Conservation (phyloP, 2,888 invertebrate species). For the Rhyacophila evoluta region DNA sequence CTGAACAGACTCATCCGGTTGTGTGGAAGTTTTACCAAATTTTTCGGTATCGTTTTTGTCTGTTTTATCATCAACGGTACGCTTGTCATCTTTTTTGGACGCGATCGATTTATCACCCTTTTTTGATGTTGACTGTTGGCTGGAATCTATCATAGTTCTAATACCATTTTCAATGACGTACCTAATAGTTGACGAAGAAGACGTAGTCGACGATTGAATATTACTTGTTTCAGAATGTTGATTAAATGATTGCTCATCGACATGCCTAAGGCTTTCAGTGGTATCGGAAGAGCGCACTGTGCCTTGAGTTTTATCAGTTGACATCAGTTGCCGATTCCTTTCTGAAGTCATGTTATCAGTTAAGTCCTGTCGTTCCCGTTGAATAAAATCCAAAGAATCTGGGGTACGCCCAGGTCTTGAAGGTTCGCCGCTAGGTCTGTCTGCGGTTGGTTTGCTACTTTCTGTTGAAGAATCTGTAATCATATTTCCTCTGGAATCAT, state of each 20-base stretch:
- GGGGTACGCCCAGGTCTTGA: neutral
- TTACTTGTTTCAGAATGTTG: neutral
- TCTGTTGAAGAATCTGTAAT: constrained; percentile 16
- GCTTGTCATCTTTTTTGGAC: constrained; percentile 27
- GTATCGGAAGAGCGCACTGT: neutral
- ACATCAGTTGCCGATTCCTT: neutral
- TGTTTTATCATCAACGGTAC: neutral
- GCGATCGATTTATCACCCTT: constrained; percentile 29
- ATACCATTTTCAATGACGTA: constrained; percentile 53
- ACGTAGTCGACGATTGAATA: constrained; percentile 6
- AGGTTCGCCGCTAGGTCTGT: neutral
- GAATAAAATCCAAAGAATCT: constrained; percentile 36
- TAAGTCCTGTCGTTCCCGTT: constrained; percentile 31
- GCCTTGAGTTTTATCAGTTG: constrained; percentile 30
- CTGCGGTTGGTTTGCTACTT: neutral
- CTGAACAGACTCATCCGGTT: neutral
- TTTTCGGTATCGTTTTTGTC: constrained; percentile 26
- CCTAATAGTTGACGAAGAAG: constrained; percentile 11
- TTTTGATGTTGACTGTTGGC: constrained; percentile 23
- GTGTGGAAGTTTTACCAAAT: neutral
- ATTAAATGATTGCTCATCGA: neutral
- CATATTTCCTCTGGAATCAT: constrained; percentile 61
- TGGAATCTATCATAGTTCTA: constrained; percentile 45
- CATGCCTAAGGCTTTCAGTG: neutral
- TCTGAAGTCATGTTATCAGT: neutral